These are phyloP conservation scores for Quadroppia sp. DNA, from an alignment of 2,888 invertebrate species.

Conservation along the genomic window DNA sequence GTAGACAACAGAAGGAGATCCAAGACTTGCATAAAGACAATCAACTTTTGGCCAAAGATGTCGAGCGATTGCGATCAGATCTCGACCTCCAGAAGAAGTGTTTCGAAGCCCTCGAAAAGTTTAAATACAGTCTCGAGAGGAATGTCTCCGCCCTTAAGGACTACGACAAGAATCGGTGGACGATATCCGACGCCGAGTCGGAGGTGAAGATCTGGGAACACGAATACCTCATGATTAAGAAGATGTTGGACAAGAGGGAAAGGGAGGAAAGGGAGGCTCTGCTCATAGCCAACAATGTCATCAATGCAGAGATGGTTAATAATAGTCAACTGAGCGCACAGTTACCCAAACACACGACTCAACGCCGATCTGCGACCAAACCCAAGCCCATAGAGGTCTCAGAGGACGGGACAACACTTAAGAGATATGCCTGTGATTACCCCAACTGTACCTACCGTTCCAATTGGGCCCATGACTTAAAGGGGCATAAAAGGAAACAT, in stretches of 20 bases:
- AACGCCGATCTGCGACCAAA: background rate
- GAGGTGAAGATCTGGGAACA: slow-evolving; percentile 27
- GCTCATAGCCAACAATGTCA: background rate
- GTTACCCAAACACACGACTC: background rate
- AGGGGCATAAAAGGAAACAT: slow-evolving; percentile 31
- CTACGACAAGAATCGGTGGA: slow-evolving; percentile 21
- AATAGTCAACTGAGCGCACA: background rate
- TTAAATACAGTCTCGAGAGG: slow-evolving; percentile 23
- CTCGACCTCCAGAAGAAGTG: slow-evolving; percentile 24
- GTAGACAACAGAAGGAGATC: slow-evolving; percentile 20
- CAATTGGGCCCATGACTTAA: slow-evolving; percentile 31
- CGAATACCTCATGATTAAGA: slow-evolving; percentile 30
- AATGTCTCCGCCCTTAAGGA: slow-evolving; percentile 4
- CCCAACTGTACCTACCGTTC: slow-evolving; percentile 16
- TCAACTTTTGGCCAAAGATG: slow-evolving; percentile 27
- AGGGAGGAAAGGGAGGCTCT: slow-evolving; percentile 1
- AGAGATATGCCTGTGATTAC: slow-evolving; percentile 30
- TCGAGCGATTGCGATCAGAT: slow-evolving; percentile 11
- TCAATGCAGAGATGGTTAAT: background rate
- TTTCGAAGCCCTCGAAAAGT: slow-evolving; percentile 33
- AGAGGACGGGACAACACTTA: background rate
- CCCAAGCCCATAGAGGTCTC: background rate
- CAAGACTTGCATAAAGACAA: slow-evolving; percentile 30
- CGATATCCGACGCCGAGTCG: background rate
- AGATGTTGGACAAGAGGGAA: slow-evolving; percentile 22